Evolutionary conservation across 2,113 vertebrate genomes (phyloP).

Genomic region (Oreochromis spilurus): DNA sequence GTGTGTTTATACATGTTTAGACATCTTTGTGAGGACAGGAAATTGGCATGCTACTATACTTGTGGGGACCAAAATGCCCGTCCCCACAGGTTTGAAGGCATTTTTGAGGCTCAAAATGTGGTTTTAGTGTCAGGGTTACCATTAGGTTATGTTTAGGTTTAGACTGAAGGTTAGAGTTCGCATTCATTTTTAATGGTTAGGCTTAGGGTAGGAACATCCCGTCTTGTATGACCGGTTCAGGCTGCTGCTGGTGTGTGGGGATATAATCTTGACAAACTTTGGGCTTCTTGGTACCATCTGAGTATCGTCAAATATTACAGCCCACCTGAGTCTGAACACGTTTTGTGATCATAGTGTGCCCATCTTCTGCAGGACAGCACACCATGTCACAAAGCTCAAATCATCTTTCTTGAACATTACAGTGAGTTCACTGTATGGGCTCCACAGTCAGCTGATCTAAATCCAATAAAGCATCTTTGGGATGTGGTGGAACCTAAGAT

Average conservation of each 20-base stretch:
- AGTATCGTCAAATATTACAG: too few relatives aligned
- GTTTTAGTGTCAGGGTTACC: not conserved
- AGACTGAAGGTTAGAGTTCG: rapidly evolving
- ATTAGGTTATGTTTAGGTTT: not conserved
- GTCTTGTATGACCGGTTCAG: not conserved
- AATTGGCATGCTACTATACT: not conserved
- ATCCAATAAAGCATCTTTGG: too few relatives aligned
- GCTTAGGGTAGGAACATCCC: not conserved
- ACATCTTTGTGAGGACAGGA: not conserved
- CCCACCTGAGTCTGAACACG: not conserved
- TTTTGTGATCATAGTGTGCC: not conserved
- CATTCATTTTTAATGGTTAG: not conserved
- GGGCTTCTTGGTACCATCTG: not conserved
- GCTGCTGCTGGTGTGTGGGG: not conserved
- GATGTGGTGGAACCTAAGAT: too few relatives aligned
- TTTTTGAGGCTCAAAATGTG: not conserved
- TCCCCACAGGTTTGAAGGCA: not conserved
- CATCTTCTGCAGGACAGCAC: not conserved
- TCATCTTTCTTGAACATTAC: not conserved
- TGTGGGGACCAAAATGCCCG: not conserved
- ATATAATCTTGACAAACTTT: not conserved
- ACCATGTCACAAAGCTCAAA: not conserved
- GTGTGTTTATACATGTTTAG: not conserved
- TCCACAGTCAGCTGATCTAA: not conserved
- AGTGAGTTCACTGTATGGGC: not conserved